Evolutionary conservation across 2,888 invertebrate genomes (phyloP).

Genomic region (Sceliomorpha sp.): DNA sequence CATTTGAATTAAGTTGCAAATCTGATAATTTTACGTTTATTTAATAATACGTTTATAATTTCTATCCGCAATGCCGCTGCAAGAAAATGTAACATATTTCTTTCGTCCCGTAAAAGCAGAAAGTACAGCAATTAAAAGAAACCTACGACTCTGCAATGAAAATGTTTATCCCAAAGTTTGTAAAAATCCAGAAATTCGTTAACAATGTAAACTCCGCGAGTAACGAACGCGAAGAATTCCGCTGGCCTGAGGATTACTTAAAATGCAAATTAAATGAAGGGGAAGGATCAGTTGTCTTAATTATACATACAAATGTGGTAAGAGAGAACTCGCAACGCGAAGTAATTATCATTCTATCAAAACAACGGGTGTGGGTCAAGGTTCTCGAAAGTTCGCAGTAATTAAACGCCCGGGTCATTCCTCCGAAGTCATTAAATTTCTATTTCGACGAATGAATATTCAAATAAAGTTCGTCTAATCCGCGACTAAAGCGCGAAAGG

Average conservation of each 20-base stretch:
- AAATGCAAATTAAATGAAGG: slow-evolving; percentile 16
- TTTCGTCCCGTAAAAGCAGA: no score
- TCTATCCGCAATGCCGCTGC: no score
- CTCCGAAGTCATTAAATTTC: slow-evolving; percentile 2
- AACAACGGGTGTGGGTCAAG: slow-evolving; percentile 10
- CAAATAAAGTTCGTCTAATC: slow-evolving; percentile 7
- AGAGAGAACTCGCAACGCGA: slow-evolving; percentile 10
- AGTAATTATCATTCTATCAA: slow-evolving; percentile 18
- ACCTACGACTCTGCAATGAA: no score
- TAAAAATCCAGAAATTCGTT: slow-evolving; percentile 4
- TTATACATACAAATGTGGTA: slow-evolving; percentile 10
- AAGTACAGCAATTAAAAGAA: no score
- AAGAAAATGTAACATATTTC: no score
- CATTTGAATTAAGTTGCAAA: no score
- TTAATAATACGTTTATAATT: no score
- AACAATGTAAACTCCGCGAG: slow-evolving; percentile 1
- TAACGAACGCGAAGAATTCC: not conserved
- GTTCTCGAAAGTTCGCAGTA: slow-evolving; percentile 7
- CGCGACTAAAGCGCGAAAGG: not conserved
- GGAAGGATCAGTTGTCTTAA: slow-evolving; percentile 2
- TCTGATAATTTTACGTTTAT: no score
- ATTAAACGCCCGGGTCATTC: slow-evolving; percentile 3
- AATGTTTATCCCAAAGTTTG: no score
- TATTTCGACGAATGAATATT: no score
- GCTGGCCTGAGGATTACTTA: slow-evolving; percentile 4